Base-by-base conservation (phyloP, 2,888 invertebrate species). In the Pammene fasciana region DNA sequence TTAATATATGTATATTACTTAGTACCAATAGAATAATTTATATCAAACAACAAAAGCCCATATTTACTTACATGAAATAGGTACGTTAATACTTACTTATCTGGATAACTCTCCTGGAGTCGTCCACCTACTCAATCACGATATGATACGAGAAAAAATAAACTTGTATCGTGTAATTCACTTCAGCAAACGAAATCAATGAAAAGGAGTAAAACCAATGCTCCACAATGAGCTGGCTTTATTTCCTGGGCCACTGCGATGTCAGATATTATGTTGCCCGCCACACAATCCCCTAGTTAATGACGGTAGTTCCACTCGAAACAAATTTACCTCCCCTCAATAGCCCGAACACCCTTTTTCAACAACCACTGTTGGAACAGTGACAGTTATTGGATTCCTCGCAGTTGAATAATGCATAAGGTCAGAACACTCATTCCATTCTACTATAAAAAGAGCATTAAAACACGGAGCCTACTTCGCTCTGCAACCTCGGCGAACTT, bases 351-450 rank as follows among this genome's bases (percentile, higher is more conserved):
- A 72, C 61, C 75, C 79, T 77, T 80, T 81, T 83, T 79, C 76
- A 78, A 77, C 77, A 78, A 77, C 74, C 74, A 75, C 76, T 82
- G 84, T 85, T 81, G 82, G 84, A 83, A 80, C 77, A 71, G 79
- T 79, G 84, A 82, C 86, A 84, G 79, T 85, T 86, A 87, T 86
- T 87, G 81, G 79, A 79, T 78, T 78, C 79, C 80, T 75, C 73
- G 67, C 71, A 70, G 77, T 82, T 87, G 85, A 87, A 87, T 86
- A 80, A 87, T 87, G 79, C 79, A 88, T 80, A 70, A 60, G 68
- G 64, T 61, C 71, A 65, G 59, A 61, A 56, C 54, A 65, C 65
- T 70, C 59, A 59, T 60, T 65, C 54, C 59, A 60, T 54, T 70
- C 70, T 65, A 41, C 54, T 60, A 70, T 65, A 57, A 70, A 68